Conservation (phyloP, 2,113 vertebrate genomes). For the Meles meles region DNA sequence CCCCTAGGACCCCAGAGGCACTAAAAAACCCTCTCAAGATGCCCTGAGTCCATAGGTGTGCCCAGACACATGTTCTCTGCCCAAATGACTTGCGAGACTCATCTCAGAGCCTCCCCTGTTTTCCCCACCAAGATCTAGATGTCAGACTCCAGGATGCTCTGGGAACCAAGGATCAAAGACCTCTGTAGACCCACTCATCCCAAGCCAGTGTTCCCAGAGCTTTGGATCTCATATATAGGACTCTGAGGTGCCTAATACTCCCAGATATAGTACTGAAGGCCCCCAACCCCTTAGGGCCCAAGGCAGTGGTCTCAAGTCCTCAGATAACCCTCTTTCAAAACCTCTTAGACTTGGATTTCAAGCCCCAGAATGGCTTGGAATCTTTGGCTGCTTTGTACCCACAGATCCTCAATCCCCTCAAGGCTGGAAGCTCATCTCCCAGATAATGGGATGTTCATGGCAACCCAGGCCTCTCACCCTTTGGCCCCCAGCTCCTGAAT, state of each 20-base stretch:
- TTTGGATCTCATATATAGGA: neutral
- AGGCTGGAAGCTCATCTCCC: neutral
- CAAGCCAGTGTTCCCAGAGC: neutral
- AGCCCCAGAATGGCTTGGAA: neutral
- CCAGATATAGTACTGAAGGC: neutral
- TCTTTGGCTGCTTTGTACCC: slow-evolving; percentile 3
- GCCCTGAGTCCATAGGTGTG: neutral
- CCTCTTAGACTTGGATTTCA: neutral
- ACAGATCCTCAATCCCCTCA: neutral
- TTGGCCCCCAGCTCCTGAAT: neutral
- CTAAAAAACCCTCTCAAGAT: slow-evolving; percentile 11
- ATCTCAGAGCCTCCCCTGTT: neutral
- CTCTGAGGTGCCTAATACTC: neutral
- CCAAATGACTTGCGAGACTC: neutral
- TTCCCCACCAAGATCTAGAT: neutral
- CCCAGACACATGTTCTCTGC: neutral
- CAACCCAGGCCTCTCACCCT: neutral
- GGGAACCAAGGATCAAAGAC: neutral
- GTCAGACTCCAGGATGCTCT: neutral
- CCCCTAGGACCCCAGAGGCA: neutral
- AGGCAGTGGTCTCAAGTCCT: neutral
- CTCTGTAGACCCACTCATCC: neutral
- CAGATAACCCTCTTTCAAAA: neutral
- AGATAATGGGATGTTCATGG: neutral
- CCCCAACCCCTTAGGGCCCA: neutral